Base-by-base conservation (phyloP, 2,888 invertebrate genomes). In the Falcaria lacertinaria region DNA sequence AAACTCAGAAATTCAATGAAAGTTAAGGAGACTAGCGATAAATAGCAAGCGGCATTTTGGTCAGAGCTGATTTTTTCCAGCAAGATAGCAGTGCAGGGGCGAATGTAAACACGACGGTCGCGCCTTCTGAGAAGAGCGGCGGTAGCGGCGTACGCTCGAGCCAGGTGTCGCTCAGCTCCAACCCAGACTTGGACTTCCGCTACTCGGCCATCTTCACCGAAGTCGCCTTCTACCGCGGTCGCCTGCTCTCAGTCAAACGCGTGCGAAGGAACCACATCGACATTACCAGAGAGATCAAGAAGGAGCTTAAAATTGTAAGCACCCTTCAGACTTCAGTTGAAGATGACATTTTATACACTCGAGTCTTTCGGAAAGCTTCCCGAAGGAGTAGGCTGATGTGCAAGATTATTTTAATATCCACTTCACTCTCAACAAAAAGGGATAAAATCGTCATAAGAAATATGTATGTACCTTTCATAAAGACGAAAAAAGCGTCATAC, bases 131-230 rank as follows among this genome's bases (percentile, higher is more conserved):
- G 62, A 84, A 86, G 64, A 73, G 66, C 25, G 76, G 65, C 2
- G 71, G 81, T 22, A 81, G 84, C 48, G 77, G 78, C 1, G 93
- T 95, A 41, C 91, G 96, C 36, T 95, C 96, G 48, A 97, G 97
- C 76, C 97, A 97, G 82, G 95, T 96, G 39, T 97, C 97, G 0
- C 90, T 97, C 48, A 96, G 95, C 68, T 97, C 97, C n/a, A 97
- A 97, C 80, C 95, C 95, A 0, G 97, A 97, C 74, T 92, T 95
- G 3, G 97, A 97, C 81, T 96, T 96, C 73, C 93, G 97, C 17
- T 96, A 96, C 76, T 96, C 96, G 0, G 95, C 95, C 56, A 95
- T 97, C 62, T 97, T 95, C 80, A 97, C 97, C 0, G 95, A 96
- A 66, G 95, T 98, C 34, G 97, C 97, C 6, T 91, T 96, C 50